A percentile compares a stretch with the other conserved stretches of the same genome.
Evolutionary conservation across 2,888 invertebrate species (phyloP).

Genomic region (Rhogogaster chlorosoma): DNA sequence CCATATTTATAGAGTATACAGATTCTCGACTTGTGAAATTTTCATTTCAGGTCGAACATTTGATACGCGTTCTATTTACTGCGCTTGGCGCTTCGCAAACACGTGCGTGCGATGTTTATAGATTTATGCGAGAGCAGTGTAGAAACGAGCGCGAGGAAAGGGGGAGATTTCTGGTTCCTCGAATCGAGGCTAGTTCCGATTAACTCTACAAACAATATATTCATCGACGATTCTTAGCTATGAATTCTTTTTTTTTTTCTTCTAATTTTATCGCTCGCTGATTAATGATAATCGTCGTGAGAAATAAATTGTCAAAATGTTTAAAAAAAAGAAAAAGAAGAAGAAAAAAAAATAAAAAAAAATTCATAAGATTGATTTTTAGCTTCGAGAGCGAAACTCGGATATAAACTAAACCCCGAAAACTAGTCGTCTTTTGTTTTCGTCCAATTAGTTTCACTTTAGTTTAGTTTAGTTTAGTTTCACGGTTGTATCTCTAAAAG

Average conservation of each 20-base stretch:
- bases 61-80: constrained; percentile 22
- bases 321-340: no score
- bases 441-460: not conserved
- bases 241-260: not conserved
- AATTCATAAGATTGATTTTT: not conserved
- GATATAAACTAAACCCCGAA: not conserved
- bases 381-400: not conserved
- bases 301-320: not conserved
- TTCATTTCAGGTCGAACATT: constrained; percentile 40
- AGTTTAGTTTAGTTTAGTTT: constrained; percentile 11
- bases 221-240: not conserved
- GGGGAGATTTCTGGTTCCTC: not conserved
- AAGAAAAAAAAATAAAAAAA: constrained; percentile 8
- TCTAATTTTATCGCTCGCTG: not conserved
- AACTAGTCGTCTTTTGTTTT: constrained; percentile 8
- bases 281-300: not conserved
- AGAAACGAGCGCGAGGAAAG: not conserved
- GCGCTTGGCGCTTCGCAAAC: constrained; percentile 33
- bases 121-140: constrained; percentile 32
- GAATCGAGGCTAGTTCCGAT: constrained; percentile 4
- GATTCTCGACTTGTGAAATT: not conserved
- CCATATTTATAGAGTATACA: no score
- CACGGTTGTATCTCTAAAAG: constrained; percentile 9
- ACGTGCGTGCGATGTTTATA: constrained; percentile 30
- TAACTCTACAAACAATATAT: not conserved